Percentiles rank a stretch among this genome's conserved stretches.
Conservation (phyloP, 2,797 vertebrate species). For the Paramormyrops hopkinsi region DNA sequence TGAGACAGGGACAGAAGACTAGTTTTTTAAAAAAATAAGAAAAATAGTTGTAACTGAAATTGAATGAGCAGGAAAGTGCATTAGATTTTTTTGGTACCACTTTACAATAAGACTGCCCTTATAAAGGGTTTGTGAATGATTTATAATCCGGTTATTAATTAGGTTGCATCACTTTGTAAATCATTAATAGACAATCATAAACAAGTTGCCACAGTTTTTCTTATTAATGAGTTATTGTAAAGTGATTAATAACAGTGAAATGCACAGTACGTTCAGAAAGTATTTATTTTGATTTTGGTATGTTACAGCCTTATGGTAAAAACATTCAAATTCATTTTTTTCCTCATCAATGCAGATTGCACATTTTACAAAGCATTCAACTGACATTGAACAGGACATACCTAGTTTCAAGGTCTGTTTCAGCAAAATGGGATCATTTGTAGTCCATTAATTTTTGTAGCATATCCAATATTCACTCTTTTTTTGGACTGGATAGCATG, state of each 20-base stretch:
- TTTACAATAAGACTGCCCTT: background rate
- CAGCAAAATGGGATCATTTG: conserved; percentile 14
- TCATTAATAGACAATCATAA: background rate
- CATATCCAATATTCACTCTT: background rate
- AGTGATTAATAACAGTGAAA: background rate
- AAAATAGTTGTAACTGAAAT: background rate
- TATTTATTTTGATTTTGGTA: background rate
- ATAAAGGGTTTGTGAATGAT: background rate
- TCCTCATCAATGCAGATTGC: background rate
- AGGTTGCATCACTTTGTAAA: background rate
- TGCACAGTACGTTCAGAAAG: background rate
- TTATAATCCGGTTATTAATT: background rate
- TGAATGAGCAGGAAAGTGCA: background rate
- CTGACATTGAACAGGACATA: background rate
- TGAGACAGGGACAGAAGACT: background rate
- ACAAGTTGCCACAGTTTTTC: background rate
- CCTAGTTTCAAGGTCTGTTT: background rate
- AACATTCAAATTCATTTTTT: background rate
- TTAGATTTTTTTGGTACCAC: background rate
- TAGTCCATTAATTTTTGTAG: conserved; percentile 15
- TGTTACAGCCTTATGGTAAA: background rate
- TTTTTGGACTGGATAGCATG: background rate
- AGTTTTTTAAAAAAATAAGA: background rate
- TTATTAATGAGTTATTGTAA: background rate
- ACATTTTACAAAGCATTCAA: background rate